Conservation (phyloP, 2,888 invertebrate genomes). For the Agrochola lychnidis region DNA sequence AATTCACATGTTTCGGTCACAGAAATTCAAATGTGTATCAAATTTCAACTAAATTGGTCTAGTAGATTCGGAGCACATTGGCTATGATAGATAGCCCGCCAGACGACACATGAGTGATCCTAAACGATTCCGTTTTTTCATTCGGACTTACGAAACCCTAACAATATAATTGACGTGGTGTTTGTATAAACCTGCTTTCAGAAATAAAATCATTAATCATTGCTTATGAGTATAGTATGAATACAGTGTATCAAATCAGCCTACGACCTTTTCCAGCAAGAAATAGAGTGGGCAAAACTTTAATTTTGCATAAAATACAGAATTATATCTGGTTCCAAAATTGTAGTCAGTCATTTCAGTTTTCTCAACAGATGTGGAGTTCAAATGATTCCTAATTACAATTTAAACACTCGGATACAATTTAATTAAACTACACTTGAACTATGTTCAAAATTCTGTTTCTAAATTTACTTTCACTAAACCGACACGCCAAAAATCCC, state of each 20-base stretch:
- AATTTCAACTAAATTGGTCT: too few species aligned
- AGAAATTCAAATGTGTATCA: too few species aligned
- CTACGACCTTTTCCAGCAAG: not conserved
- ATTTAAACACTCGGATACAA: conserved; percentile 17
- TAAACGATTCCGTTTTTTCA: too few species aligned
- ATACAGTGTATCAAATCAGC: not conserved
- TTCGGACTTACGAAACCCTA: too few species aligned
- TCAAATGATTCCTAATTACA: conserved; percentile 28
- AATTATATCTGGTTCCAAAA: conserved; percentile 6
- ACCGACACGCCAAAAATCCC: not conserved
- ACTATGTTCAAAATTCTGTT: not conserved
- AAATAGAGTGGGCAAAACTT: not conserved
- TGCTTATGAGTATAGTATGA: not conserved
- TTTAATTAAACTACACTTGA: conserved; percentile 4
- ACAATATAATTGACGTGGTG: too few species aligned
- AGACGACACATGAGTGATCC: too few species aligned
- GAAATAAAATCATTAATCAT: too few species aligned
- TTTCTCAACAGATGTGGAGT: conserved; percentile 20
- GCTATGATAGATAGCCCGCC: too few species aligned
- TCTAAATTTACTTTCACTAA: not conserved
- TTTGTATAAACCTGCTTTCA: too few species aligned
- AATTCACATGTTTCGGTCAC: too few species aligned
- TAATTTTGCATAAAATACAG: not conserved
- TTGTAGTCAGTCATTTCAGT: not conserved
- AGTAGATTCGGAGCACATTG: too few species aligned